phyloP scores from a whole-genome alignment of 2,888 invertebrate genomes.

The Griposia aprilina region DNA sequence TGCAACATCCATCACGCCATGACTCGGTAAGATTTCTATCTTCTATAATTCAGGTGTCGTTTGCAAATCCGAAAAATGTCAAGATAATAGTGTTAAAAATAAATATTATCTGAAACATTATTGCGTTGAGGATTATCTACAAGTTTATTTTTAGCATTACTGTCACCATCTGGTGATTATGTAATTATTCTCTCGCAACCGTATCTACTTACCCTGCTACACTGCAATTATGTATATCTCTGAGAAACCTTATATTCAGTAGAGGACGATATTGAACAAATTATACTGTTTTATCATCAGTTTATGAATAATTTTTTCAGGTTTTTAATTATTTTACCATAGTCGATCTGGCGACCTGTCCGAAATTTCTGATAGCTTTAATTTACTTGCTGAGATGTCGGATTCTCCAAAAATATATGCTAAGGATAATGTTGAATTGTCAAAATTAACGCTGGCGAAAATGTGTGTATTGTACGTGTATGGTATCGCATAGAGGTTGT shows the following conservation, averaged over 20 bases:
- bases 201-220: neutral
- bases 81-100: slow-evolving; percentile 4
- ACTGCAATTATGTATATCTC: neutral
- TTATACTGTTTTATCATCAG: neutral
- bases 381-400: neutral
- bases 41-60: neutral
- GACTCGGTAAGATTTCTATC: slow-evolving; percentile 4
- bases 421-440: neutral
- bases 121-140: neutral
- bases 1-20: neutral
- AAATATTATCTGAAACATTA: neutral
- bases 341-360: neutral
- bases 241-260: neutral
- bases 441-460: neutral
- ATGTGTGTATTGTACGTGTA: neutral
- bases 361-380: neutral
- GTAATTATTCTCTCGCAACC: neutral
- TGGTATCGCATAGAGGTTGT: too few relatives aligned
- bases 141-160: neutral
- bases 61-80: slow-evolving; percentile 5
- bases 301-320: neutral
- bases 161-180: neutral
- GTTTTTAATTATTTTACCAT: too few relatives aligned
- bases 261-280: neutral
- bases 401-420: neutral